phyloP scores from a whole-genome alignment of 2,113 vertebrate species.

The Elgaria multicarinata region DNA sequence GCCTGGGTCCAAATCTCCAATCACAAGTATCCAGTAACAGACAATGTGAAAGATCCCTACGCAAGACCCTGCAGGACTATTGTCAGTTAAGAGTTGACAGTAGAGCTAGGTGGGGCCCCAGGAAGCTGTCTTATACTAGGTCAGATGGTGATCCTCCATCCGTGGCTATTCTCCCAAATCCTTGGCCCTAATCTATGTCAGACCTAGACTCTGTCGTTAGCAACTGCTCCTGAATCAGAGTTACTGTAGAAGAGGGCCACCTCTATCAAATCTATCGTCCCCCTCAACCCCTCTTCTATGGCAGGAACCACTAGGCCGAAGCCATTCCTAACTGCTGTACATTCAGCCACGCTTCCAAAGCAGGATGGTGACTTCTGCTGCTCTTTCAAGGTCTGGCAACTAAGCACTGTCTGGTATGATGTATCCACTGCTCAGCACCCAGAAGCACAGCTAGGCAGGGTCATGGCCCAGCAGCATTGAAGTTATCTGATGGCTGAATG shows the following conservation, averaged over 20 bases:
- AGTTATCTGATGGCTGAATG: neutral
- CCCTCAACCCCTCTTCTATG: neutral
- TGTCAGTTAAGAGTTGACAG: neutral
- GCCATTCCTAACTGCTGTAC: neutral
- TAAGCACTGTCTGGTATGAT: neutral
- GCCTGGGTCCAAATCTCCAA: neutral
- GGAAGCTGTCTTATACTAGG: neutral
- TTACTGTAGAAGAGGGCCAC: neutral
- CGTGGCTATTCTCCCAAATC: neutral
- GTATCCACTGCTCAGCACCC: neutral
- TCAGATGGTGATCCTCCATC: neutral
- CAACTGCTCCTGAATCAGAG: neutral
- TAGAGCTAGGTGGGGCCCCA: neutral
- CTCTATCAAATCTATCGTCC: too few relatives aligned
- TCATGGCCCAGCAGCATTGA: neutral
- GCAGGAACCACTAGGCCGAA: neutral
- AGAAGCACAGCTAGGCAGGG: neutral
- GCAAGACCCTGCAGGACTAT: neutral
- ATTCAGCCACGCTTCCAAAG: neutral
- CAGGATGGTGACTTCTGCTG: neutral
- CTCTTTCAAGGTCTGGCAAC: neutral
- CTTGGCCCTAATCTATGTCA: too few relatives aligned
- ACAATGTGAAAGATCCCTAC: neutral
- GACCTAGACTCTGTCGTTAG: neutral
- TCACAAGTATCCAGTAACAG: neutral